Base-by-base conservation (phyloP, 2,888 invertebrate species). In the Drosophila paramelanica region DNA sequence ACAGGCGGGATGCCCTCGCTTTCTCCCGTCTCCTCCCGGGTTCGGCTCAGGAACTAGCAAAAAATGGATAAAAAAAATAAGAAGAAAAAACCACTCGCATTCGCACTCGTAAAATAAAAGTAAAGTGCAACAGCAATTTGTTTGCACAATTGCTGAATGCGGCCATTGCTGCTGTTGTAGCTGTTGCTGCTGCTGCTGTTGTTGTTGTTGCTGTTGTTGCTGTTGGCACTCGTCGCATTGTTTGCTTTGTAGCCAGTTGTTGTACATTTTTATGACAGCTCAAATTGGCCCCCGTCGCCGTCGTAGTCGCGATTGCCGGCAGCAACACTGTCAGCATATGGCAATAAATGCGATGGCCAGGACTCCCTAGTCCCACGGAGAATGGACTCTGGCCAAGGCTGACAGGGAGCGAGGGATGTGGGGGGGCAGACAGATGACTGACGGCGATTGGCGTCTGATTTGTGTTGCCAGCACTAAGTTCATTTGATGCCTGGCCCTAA, bases 81-180 rank as follows among this genome's bases (percentile, higher is more conserved):
- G 49, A 58, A 41, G 46, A 46, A 66, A 61, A 65, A 69, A 49
- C 8, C 71, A 73, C 71, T 82, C 75, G 78, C 82, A 82, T 85
- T 82, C 82, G 82, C 86, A 83, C 86, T 87, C 86, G 86, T 87
- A 87, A 87, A 88, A 86, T 83, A 81, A 85, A 88, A 86, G 83
- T 83, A 85, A 85, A 86, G 88, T 86, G 86, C 86, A 85, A 82
- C 86, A 88, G 88, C 86, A 86, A 86, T 86, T 86, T 86, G 88
- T 85, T 85, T 84, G 82, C 85, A 87, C 84, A 84, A 84, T 85
- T 85, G 85, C 84, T 81, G 81, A 82, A 87, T 83, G 83, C 84
- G 82, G 81, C 80, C 64, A 73, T 78, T 74, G 86, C 81, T 81
- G 74, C 20, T 64, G 72, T 39, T 51, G 75, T n/a, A 60, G 67